Evolutionary conservation across 2,888 invertebrate genomes (phyloP).

Genomic region (Latheticus oryzae): DNA sequence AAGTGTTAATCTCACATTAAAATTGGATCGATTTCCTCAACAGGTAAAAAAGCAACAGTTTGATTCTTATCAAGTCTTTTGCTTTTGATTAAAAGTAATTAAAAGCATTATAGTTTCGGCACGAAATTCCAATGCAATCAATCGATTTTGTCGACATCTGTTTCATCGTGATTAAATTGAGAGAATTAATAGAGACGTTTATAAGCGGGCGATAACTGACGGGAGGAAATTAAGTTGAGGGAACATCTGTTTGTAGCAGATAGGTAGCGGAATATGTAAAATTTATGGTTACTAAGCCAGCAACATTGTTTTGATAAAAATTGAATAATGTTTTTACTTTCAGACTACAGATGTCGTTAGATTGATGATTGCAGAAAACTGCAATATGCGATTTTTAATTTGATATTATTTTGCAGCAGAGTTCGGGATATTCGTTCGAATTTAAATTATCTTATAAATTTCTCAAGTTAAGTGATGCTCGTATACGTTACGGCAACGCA

Average conservation of each 20-base stretch:
- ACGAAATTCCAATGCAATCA: conserved; percentile 11
- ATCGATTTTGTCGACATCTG: conserved; percentile 3
- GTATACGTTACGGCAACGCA: conserved; percentile 81
- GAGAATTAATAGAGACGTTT: conserved; percentile 10
- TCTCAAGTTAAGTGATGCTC: conserved; percentile 79
- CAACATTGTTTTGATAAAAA: no score
- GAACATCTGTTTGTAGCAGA: no score
- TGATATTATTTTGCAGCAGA: conserved; percentile 67
- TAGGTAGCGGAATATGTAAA: no score
- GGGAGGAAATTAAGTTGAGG: no score
- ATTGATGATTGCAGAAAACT: no score
- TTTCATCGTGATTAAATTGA: conserved; percentile 3
- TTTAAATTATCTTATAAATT: conserved; percentile 89
- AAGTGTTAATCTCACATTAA: conserved; percentile 81
- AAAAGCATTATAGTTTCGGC: neutral
- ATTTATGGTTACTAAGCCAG: no score
- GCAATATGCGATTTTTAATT: no score
- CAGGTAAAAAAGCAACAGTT: conserved; percentile 68
- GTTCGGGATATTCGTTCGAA: conserved; percentile 83
- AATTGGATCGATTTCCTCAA: conserved; percentile 77
- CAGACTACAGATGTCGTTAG: no score
- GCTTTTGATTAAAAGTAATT: conserved; percentile 2
- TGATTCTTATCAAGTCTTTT: conserved; percentile 17
- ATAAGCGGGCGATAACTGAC: no score
- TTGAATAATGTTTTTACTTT: no score